Percentiles rank a stretch among this genome's conserved stretches.
Evolutionary conservation across 2,113 vertebrate genomes (phyloP).

Genomic region (Microcebus jonahi): DNA sequence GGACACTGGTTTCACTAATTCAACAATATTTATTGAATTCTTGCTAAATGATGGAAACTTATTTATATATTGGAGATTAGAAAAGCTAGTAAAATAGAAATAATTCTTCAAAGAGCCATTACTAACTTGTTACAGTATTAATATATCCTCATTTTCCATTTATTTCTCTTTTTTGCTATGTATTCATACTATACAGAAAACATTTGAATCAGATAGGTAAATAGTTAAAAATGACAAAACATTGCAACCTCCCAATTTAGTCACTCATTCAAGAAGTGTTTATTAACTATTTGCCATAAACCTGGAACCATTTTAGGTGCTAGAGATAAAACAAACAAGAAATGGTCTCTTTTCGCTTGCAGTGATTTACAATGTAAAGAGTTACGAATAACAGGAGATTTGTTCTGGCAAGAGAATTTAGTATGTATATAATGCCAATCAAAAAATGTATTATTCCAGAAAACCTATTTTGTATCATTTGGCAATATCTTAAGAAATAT

Average conservation of each 20-base stretch:
- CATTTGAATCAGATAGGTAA: not conserved
- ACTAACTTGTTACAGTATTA: not conserved
- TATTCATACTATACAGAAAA: not conserved
- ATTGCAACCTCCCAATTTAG: not conserved
- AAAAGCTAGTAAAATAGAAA: not conserved
- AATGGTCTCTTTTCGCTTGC: not conserved
- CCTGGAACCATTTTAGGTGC: not conserved
- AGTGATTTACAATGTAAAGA: not conserved
- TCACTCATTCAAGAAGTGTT: not conserved
- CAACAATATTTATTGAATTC: not conserved
- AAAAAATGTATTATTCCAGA: not conserved
- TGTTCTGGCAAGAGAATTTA: not conserved
- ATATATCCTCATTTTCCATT: not conserved
- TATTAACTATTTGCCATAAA: not conserved
- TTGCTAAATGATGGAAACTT: not conserved
- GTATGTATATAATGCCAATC: not conserved
- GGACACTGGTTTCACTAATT: not conserved
- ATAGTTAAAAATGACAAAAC: not conserved
- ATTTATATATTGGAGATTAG: not conserved
- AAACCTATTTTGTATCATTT: not conserved
- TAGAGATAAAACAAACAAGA: not conserved
- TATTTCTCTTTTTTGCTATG: not conserved
- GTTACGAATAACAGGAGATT: not conserved
- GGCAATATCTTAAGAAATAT: not conserved
- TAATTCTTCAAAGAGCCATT: not conserved